Evolutionary conservation across 53 echinoderm and acorn worm genomes (phyloP), one percentile per base, ranked within the genome.

Genomic region (Astropecten irregularis): DNA sequence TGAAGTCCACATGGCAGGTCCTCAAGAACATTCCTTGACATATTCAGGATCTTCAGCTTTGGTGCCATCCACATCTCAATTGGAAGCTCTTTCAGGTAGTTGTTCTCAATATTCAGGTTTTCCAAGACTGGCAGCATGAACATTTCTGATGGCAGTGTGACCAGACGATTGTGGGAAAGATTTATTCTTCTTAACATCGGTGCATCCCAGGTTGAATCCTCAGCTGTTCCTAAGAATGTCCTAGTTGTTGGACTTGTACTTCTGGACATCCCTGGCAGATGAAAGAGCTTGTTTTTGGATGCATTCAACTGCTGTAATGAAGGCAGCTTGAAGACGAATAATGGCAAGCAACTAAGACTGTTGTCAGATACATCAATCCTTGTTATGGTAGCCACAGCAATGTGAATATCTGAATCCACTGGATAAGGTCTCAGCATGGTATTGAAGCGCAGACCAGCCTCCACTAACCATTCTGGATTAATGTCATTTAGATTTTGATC

Each of bases 61-160:
- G 97, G 93, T 18, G 94, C 76, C 76, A 91, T 87, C 97, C 97
- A 97, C 97, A 97, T 97, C 82, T 91, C 92, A 85, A 89, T 94
- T 14, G 97, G 97, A 14, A 97, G 47, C 49, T 84, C 82, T 38
- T 77, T 82, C 29, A 97, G 66, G 35, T 76, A 33, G 82, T 97
- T 97, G 49, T 85, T 68, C 63, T 87, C 89, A 25, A 92, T 60
- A 37, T 83, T 84, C 49, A 94, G 66, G 28, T 56, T 37, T 34
- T 94, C 97, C 63, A 97, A 63, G 25, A 67, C 70, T 1, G 97
- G 94, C 22, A 97, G 74, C 36, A 84, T 52, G 70, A 97, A 94
- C 34, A 97, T 61, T 35, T 88, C 91, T 8, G 87, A 67, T 36
- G 97, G 97, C 18, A 94, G 83, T 31, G 50, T 48, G 25, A 29